These are phyloP conservation scores for Prorops nasuta DNA, from an alignment of 1,140 invertebrate species.

Conservation along the genomic window DNA sequence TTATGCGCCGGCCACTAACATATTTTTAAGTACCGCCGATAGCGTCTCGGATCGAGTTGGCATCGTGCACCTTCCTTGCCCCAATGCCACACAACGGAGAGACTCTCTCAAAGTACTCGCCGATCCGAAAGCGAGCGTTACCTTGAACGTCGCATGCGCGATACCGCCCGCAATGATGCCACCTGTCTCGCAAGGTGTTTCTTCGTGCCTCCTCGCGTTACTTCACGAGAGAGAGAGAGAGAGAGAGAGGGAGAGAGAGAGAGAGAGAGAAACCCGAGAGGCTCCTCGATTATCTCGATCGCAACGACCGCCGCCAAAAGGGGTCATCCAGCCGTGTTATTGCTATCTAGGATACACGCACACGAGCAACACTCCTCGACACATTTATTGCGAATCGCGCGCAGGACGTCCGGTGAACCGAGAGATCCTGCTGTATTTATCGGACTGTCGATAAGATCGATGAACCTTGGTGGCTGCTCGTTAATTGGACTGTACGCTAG, in stretches of 20 bases:
- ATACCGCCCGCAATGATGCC: conserved; percentile 19
- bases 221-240: neutral
- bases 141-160: neutral
- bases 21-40: conserved; percentile 52
- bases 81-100: too few species aligned
- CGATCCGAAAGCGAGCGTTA: too few species aligned
- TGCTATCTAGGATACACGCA: too few species aligned
- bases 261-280: conserved; percentile 1
- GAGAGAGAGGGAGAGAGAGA: conserved; percentile 8
- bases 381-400: too few species aligned
- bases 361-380: too few species aligned
- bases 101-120: too few species aligned
- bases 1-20: conserved; percentile 51
- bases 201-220: conserved; percentile 22
- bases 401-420: too few species aligned
- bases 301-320: neutral
- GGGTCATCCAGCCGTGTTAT: neutral
- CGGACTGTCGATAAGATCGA: too few species aligned
- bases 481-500: too few species aligned
- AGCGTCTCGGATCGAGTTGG: conserved; percentile 18
- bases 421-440: too few species aligned
- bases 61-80: too few species aligned
- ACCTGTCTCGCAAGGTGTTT: conserved; percentile 50
- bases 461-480: too few species aligned
- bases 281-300: neutral